phyloP scores from a whole-genome alignment of 2,888 invertebrate species.

The Neria commutata region DNA sequence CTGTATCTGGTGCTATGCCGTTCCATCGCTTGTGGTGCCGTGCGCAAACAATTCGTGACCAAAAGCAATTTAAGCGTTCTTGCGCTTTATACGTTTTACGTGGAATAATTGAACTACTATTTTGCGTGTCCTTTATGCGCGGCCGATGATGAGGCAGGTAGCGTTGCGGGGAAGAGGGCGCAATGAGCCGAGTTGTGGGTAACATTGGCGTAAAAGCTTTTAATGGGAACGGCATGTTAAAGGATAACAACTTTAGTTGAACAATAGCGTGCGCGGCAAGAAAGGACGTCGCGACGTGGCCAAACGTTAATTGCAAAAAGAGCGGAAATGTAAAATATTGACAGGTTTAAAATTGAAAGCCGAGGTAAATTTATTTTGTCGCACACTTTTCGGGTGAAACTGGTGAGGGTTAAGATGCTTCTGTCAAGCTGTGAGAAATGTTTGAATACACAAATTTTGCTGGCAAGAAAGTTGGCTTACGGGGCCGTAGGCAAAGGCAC shows the following conservation, averaged over 20 bases:
- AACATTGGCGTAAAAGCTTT: no score
- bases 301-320: neutral
- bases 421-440: no score
- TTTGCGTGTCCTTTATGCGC: constrained; percentile 31
- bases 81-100: constrained; percentile 33
- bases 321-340: neutral
- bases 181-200: neutral
- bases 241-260: no score
- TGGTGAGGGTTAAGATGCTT: no score
- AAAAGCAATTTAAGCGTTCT: constrained; percentile 21
- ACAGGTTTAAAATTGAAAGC: neutral
- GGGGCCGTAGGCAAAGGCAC: no score
- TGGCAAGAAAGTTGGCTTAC: no score
- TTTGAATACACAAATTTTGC: no score
- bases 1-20: no score
- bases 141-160: neutral
- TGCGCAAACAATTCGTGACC: constrained; percentile 48
- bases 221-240: no score
- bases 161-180: neutral
- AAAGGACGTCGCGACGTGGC: neutral
- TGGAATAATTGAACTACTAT: constrained; percentile 53
- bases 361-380: no score
- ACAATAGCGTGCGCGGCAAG: neutral
- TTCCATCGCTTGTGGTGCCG: no score
- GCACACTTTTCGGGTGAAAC: no score